Evolutionary conservation across 2,113 vertebrate genomes (phyloP).

Genomic region (Thalassarche chlororhynchos): DNA sequence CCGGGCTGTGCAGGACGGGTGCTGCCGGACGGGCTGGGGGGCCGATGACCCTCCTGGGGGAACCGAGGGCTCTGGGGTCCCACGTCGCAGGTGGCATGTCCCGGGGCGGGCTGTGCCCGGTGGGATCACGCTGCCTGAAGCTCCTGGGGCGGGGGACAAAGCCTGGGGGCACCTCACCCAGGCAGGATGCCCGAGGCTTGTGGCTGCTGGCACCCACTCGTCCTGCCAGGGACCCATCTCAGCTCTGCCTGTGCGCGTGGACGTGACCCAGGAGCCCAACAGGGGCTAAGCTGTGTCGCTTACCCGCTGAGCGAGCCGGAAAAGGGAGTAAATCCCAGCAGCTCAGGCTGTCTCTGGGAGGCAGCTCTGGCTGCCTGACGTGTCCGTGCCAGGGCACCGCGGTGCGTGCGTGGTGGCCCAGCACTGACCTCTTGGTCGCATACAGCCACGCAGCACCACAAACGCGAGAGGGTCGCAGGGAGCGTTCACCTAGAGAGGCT

Average conservation of each 20-base stretch:
- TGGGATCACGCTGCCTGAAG: not conserved
- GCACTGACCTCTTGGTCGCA: not conserved
- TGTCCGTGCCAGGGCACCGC: not conserved
- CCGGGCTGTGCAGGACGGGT: not conserved
- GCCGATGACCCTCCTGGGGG: not conserved
- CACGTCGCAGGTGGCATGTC: accelerated
- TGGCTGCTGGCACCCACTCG: not conserved
- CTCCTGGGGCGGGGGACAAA: not conserved
- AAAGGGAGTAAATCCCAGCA: not conserved
- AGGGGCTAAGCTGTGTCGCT: not conserved
- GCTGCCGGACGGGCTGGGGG: not conserved
- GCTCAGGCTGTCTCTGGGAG: not conserved
- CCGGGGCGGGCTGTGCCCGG: not conserved
- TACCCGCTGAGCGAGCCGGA: not conserved
- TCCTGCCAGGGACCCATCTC: not conserved
- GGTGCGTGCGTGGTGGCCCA: accelerated
- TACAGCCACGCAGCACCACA: not conserved
- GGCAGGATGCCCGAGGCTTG: not conserved
- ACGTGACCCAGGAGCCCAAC: not conserved
- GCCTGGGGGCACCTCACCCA: not conserved
- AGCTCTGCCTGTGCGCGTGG: accelerated
- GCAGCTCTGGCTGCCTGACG: not conserved
- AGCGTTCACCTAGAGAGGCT: not conserved
- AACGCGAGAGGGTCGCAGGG: too few species aligned
- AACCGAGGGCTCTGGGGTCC: accelerated